Evolutionary conservation across 2,113 vertebrate genomes (phyloP), one percentile per base, ranked within the genome.

Genomic region (Gobio gobio): DNA sequence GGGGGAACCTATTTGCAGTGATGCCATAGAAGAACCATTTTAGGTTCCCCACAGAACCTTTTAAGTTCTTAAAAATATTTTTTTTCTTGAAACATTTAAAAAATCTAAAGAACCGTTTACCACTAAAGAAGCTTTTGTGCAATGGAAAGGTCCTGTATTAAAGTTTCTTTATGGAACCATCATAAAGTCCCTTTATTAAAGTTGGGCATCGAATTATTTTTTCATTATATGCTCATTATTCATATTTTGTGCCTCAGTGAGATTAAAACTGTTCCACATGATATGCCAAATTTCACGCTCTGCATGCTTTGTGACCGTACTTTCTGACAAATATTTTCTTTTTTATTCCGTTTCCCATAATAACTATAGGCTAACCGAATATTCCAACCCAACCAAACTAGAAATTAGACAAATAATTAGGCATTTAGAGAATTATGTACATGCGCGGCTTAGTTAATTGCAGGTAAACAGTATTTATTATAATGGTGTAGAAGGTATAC

Each of bases 181-280:
- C 54, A 22, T 22, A 20, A 56, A 56, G 2, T 20, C 20, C 1
- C 54, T 56, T 56, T 56, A 8, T 22, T 56, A 22, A 6, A 56
- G 18, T 22, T 81, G 76, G 43, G 56, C 56, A 45, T 63, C 14
- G 86, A 82, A 78, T 82, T 74, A 18, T 47, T 47, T 29, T 86
- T 78, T 82, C 59, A 10, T 83, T 83, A 49, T 83, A 49, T 36
- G 76, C 73, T 86, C 87, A 85, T 76, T 83, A 88, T 64, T 74
- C 13, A 78, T 40, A 43, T 8, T 22, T 40, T 64, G 83, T 88
- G 78, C 36, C 14, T 51, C 68, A 33, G 14, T 59, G 13, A 26
- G 6, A 78, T 45, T 49, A 59, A 24, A 24, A 61, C 40, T n/a
- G 20, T 40, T 40, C 40, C 40, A 40, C n/a, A 26, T 2, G 43